These are phyloP conservation scores for Taphrorychus bicolor DNA, from an alignment of 2,888 invertebrate species.

Conservation along the genomic window DNA sequence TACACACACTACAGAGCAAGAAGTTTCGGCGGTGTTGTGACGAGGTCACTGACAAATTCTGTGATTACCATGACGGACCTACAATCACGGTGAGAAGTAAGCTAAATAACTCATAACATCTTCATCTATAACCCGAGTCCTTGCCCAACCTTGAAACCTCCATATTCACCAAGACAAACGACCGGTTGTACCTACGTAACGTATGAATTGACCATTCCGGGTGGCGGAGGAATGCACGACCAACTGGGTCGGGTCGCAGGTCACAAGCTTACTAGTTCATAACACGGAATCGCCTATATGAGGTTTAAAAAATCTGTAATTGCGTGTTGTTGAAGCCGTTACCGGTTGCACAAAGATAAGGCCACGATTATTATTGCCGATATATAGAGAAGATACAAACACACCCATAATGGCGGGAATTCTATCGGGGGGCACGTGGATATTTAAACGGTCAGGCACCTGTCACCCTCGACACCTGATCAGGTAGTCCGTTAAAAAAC, in stretches of 20 bases:
- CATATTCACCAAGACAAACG: conserved; percentile 32
- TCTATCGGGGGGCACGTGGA: conserved; percentile 26
- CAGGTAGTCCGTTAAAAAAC: conserved; percentile 39
- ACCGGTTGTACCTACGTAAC: neutral
- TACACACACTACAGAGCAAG: too few species aligned
- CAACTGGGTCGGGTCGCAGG: conserved; percentile 35
- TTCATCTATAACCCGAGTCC: conserved; percentile 14
- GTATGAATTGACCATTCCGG: conserved; percentile 17
- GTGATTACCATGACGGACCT: too few species aligned
- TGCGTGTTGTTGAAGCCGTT: neutral
- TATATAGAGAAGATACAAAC: too few species aligned
- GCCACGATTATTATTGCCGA: neutral
- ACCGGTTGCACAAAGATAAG: too few species aligned
- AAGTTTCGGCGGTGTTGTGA: too few species aligned
- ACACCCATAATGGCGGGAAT: conserved; percentile 32
- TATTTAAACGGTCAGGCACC: conserved; percentile 31
- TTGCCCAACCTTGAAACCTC: conserved; percentile 32
- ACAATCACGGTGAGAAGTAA: too few species aligned
- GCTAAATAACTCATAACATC: too few species aligned
- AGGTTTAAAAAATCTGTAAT: conserved; percentile 2
- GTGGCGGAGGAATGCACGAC: conserved; percentile 23
- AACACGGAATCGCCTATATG: conserved; percentile 26
- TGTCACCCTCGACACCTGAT: conserved; percentile 35
- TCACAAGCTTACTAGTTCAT: conserved; percentile 34
- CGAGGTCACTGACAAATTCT: too few species aligned